phyloP scores from a whole-genome alignment of 1,140 invertebrate genomes.

The Procambarus clarkii region DNA sequence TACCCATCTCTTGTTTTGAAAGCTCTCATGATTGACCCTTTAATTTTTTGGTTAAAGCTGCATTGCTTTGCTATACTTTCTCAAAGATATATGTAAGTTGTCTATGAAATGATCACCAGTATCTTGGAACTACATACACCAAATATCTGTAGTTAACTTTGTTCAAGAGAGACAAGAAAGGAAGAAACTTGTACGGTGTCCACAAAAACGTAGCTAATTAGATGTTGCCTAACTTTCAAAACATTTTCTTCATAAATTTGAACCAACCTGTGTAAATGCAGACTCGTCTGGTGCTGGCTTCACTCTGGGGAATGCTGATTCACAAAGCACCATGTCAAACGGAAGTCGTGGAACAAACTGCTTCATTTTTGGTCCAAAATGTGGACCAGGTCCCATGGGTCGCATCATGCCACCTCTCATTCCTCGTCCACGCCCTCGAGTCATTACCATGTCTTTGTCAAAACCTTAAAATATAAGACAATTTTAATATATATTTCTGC shows the following conservation, averaged over 20 bases:
- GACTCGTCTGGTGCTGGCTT: conserved; percentile 89
- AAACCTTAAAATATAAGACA: neutral
- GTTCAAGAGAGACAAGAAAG: too few relatives aligned
- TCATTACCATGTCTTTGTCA: conserved; percentile 69
- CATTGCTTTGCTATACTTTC: too few relatives aligned
- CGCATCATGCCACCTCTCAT: conserved; percentile 73
- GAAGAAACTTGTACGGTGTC: too few relatives aligned
- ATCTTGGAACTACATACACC: too few relatives aligned
- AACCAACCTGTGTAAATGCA: conserved; percentile 85
- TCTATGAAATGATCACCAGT: too few relatives aligned
- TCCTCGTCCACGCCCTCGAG: conserved; percentile 73
- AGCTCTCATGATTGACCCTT: too few relatives aligned
- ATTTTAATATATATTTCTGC: neutral
- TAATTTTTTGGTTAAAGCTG: too few relatives aligned
- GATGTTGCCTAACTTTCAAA: too few relatives aligned
- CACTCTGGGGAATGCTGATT: conserved; percentile 90
- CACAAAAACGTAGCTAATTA: too few relatives aligned
- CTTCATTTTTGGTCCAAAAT: conserved; percentile 77
- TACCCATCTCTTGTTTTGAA: too few relatives aligned
- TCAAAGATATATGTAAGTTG: too few relatives aligned
- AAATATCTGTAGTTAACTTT: too few relatives aligned
- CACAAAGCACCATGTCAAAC: conserved; percentile 92
- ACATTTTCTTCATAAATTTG: neutral
- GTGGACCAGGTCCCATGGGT: conserved; percentile 73
- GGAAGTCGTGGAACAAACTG: conserved; percentile 90